Base-by-base conservation (phyloP, 2,113 vertebrate species). In the Notothenia rossii region DNA sequence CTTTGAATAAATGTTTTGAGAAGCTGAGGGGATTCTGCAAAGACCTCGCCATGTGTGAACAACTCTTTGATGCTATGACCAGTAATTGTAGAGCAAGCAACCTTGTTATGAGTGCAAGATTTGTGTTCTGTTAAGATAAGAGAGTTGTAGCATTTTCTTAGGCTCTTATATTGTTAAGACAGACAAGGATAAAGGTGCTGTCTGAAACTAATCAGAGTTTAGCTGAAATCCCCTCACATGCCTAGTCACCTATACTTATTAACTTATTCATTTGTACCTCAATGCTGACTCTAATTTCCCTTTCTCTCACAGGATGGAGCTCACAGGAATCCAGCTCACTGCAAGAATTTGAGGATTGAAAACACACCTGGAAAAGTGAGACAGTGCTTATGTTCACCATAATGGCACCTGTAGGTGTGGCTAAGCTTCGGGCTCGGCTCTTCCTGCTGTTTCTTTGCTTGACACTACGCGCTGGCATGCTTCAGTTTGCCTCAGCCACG, bases 401-500 rank as follows among this genome's bases (percentile, higher is more conserved):
- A 72, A 96, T 97, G 95, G 95, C 95, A 60, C 87, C 90, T 80
- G 91, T 85, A 71, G 88, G 89, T 61, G 91, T 94, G 0, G 92
- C 94, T 53, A 96, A 95, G 92, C 91, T 95, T 73, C 93, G 92
- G 29, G 94, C 96, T 88, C 94, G 93, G 94, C 93, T 97, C 43
- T 93, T 96, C 66, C 90, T 96, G 70, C 93, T 96, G 73, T 95
- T 96, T 17, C 94, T 97, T 77, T 94, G 95, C 66, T 91, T 97
- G 75, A 95, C 96, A 62, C 91, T 96, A 72, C 84, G 95, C 86
- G 94, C 93, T 0, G 95, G 95, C 76, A 92, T 94, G 81, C 93
- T 96, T 59, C 96, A 95, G 79, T 92, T 91, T 43, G 79, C 92
- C 68, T 85, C 88, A 9, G 93, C 94, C 56, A 86, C 93, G 0